A percentile compares a stretch with the other conserved stretches of the same genome.
These are phyloP conservation scores for Poeciliopsis turrubarensis DNA, from an alignment of 2,113 vertebrate species.

Conservation along the genomic window DNA sequence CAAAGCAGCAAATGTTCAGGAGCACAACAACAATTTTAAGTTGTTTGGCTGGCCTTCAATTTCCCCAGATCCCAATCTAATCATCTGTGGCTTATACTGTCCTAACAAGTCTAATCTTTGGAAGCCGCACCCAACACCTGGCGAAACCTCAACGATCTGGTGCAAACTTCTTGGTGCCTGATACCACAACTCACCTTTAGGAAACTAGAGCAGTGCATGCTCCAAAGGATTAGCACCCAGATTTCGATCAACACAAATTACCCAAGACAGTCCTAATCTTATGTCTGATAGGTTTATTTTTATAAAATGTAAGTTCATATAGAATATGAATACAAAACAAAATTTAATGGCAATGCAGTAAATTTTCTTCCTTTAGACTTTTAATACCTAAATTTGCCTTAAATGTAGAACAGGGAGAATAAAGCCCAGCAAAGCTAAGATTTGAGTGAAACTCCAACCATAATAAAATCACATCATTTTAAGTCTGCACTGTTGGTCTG, in stretches of 20 bases:
- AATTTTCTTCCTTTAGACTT: not conserved
- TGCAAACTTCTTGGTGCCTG: too few relatives aligned
- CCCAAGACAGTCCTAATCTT: not conserved
- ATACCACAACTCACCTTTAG: too few relatives aligned
- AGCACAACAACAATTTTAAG: not conserved
- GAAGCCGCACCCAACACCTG: too few relatives aligned
- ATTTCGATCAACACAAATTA: not conserved
- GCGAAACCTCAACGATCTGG: too few relatives aligned
- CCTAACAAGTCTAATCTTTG: not conserved
- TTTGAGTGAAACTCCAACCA: not conserved
- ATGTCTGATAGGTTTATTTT: not conserved
- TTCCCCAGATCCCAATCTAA: too few relatives aligned
- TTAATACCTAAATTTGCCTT: not conserved
- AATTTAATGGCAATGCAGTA: not conserved
- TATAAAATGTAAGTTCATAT: not conserved
- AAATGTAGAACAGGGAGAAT: not conserved
- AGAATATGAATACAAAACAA: not conserved
- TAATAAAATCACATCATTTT: not conserved
- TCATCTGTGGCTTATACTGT: not conserved
- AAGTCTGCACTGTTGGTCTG: not conserved
- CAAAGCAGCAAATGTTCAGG: not conserved
- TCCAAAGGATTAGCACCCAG: too few relatives aligned
- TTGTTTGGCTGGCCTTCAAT: too few relatives aligned
- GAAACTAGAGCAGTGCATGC: too few relatives aligned
- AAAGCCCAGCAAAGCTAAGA: not conserved